Conservation (phyloP, 2,888 invertebrate species). For the Ophioninae sp. region DNA sequence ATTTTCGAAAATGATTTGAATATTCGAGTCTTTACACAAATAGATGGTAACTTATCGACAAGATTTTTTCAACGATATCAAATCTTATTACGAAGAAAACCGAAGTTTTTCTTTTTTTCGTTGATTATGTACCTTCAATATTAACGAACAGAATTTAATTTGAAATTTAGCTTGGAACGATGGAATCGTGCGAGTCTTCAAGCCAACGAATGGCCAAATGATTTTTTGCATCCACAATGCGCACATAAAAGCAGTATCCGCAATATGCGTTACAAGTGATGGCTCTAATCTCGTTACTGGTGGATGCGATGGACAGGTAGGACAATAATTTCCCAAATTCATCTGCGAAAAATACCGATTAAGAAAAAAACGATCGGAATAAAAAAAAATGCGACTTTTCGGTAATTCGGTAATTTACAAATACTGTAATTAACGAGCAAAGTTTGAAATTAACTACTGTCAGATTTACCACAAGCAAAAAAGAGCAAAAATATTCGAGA, state of each 20-base stretch:
- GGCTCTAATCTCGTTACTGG: constrained; percentile 91
- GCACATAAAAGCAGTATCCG: constrained; percentile 94
- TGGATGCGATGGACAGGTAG: constrained; percentile 94
- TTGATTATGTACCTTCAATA: neutral
- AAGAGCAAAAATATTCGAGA: neutral
- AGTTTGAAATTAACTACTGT: neutral
- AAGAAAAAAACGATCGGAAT: neutral
- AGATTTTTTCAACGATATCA: neutral
- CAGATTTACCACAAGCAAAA: neutral
- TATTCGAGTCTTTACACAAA: too few relatives aligned
- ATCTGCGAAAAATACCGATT: neutral
- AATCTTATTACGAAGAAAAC: neutral
- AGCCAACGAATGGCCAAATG: constrained; percentile 90
- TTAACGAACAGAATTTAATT: neutral
- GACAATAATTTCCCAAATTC: neutral
- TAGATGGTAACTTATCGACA: neutral
- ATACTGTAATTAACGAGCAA: neutral
- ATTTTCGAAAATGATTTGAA: too few relatives aligned
- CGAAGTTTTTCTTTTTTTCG: neutral
- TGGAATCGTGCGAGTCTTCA: constrained; percentile 90
- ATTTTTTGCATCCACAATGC: constrained; percentile 93
- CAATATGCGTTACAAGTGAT: constrained; percentile 88
- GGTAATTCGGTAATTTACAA: neutral
- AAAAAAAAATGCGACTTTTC: neutral
- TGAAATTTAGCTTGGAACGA: constrained; percentile 88